These are phyloP conservation scores for Bradysia coprophila DNA, from an alignment of 1,140 invertebrate genomes.

Conservation along the genomic window DNA sequence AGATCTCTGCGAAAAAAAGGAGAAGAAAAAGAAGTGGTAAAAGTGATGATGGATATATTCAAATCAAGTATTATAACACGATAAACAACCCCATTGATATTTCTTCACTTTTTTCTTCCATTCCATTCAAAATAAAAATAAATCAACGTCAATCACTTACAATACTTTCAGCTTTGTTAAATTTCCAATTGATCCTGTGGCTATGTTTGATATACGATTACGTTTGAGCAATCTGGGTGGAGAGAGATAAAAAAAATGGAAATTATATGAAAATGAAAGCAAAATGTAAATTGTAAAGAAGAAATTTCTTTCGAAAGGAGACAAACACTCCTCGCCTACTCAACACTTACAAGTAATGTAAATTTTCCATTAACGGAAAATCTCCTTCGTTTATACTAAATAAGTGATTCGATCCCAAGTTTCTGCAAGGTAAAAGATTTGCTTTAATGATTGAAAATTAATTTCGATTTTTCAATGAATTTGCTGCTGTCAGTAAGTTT, in stretches of 20 bases:
- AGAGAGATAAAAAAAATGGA: slow-evolving; percentile 6
- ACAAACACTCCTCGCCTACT: too few species aligned
- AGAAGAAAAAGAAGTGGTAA: too few species aligned
- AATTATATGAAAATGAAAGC: too few species aligned
- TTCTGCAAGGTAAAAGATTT: slow-evolving; percentile 42
- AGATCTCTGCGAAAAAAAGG: slow-evolving; percentile 38
- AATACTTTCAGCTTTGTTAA: slow-evolving; percentile 42
- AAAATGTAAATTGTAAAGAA: too few species aligned
- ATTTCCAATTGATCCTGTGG: slow-evolving; percentile 41
- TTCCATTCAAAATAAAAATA: slow-evolving; percentile 5
- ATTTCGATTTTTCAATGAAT: too few species aligned
- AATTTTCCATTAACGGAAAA: slow-evolving; percentile 36
- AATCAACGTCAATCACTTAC: slow-evolving; percentile 33
- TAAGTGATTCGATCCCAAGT: slow-evolving; percentile 45
- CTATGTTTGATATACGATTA: slow-evolving; percentile 43
- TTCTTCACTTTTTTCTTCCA: slow-evolving; percentile 2
- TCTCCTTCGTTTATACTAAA: slow-evolving; percentile 36
- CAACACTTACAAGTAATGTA: slow-evolving; percentile 46
- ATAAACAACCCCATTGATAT: too few species aligned
- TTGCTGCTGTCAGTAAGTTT: too few species aligned
- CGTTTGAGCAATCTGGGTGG: slow-evolving; percentile 38
- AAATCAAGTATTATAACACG: too few species aligned
- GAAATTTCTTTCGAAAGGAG: too few species aligned
- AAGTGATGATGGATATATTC: too few species aligned
- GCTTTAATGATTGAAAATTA: too few species aligned